Evolutionary conservation across 1,140 invertebrate genomes (phyloP).

Genomic region (Neodiprion fabricii): DNA sequence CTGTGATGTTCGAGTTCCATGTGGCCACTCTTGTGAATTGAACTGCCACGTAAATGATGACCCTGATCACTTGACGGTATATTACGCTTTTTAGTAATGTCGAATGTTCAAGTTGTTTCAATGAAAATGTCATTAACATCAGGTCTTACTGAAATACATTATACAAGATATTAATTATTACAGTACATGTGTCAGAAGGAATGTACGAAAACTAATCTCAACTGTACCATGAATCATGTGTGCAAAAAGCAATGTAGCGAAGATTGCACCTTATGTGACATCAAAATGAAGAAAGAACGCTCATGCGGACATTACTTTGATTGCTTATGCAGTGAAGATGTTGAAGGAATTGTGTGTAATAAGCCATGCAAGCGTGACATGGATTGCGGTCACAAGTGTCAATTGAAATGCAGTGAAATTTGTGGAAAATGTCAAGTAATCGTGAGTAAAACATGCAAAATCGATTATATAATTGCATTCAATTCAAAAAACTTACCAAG

Average conservation of each 20-base stretch:
- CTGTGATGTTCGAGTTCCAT: neutral
- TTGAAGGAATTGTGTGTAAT: neutral
- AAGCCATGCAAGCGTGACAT: neutral
- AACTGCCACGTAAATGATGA: neutral
- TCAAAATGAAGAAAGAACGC: constrained; percentile 56
- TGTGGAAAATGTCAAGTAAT: neutral
- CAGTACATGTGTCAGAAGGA: neutral
- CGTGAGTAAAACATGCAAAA: neutral
- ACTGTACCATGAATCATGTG: constrained; percentile 49
- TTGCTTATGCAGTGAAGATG: neutral
- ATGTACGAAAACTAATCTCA: neutral
- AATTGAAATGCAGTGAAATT: neutral
- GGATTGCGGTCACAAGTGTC: neutral
- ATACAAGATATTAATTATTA: neutral
- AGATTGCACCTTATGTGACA: constrained; percentile 59
- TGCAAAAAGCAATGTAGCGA: constrained; percentile 62
- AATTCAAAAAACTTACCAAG: neutral
- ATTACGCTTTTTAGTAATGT: neutral
- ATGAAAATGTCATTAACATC: neutral
- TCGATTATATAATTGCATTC: neutral
- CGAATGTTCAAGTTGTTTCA: neutral
- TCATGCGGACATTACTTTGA: constrained; percentile 52
- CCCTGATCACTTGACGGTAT: neutral
- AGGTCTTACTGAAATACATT: neutral
- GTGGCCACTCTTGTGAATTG: neutral